phyloP scores from a whole-genome alignment of 2,888 invertebrate genomes.

The Acronicta leporina region DNA sequence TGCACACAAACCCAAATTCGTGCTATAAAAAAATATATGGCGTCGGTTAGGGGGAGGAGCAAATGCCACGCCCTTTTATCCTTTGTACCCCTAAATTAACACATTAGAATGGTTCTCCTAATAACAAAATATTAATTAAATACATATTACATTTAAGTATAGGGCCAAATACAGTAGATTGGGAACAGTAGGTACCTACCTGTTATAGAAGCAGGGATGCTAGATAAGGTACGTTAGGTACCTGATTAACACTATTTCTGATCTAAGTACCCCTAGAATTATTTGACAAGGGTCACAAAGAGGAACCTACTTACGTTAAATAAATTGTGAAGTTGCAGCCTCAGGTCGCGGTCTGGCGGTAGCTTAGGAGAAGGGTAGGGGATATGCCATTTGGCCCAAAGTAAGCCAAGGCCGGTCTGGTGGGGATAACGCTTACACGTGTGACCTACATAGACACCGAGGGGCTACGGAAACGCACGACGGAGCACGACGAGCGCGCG shows the following conservation, averaged over 20 bases:
- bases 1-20: background rate
- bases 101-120: no score
- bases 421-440: slow-evolving; percentile 88
- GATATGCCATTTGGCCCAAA: slow-evolving; percentile 80
- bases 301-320: background rate
- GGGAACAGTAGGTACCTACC: no score
- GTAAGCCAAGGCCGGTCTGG: slow-evolving; percentile 88
- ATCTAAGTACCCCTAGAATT: no score
- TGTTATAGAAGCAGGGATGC: no score
- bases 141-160: no score
- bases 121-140: no score
- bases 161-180: no score
- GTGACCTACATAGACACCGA: slow-evolving; percentile 87
- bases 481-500: slow-evolving; percentile 63
- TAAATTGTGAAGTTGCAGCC: slow-evolving; percentile 26
- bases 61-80: slow-evolving; percentile 17
- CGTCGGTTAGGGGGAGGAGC: slow-evolving; percentile 8
- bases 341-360: slow-evolving; percentile 52
- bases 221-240: background rate
- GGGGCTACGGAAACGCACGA: slow-evolving; percentile 77
- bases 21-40: slow-evolving; percentile 6
- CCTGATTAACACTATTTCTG: no score
- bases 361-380: slow-evolving; percentile 77
- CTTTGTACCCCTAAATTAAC: background rate
- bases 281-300: background rate